A percentile compares a stretch with the other conserved stretches of the same genome.
These are phyloP conservation scores for Meiosimyza decipiens DNA, from an alignment of 2,888 invertebrate genomes.

Conservation along the genomic window DNA sequence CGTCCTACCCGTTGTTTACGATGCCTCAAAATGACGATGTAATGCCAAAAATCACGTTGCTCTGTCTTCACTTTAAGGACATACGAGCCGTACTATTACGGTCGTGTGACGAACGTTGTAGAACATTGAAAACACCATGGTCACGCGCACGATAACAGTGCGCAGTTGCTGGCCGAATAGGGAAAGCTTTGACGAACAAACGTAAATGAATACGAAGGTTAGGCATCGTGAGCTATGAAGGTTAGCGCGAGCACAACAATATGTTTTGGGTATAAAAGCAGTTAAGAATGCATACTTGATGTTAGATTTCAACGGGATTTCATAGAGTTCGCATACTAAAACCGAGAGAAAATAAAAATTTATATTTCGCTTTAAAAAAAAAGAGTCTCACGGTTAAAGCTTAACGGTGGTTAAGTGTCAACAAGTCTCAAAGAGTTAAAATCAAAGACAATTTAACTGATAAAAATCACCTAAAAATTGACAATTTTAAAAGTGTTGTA, in stretches of 20 bases:
- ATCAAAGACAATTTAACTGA: background rate
- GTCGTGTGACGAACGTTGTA: background rate
- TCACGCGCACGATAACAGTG: background rate
- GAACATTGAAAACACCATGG: background rate
- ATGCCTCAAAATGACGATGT: background rate
- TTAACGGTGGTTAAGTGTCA: too few relatives aligned
- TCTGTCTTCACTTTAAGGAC: conserved; percentile 4
- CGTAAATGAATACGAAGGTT: conserved; percentile 24
- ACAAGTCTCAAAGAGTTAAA: background rate
- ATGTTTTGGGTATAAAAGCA: conserved; percentile 19
- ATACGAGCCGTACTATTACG: background rate
- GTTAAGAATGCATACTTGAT: background rate
- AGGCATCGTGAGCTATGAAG: conserved; percentile 20
- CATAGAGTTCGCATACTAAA: conserved; percentile 4
- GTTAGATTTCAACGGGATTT: conserved; percentile 8
- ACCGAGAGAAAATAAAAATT: background rate
- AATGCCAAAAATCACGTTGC: conserved; percentile 26
- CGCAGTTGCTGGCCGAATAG: background rate
- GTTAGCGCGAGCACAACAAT: conserved; percentile 16
- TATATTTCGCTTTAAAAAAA: background rate
- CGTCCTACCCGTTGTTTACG: too few relatives aligned
- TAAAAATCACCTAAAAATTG: background rate
- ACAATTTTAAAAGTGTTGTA: background rate
- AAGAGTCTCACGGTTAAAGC: background rate
- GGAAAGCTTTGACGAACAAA: conserved; percentile 1